These are phyloP conservation scores for Taphrorychus bicolor DNA, from an alignment of 2,888 invertebrate species.

Conservation along the genomic window DNA sequence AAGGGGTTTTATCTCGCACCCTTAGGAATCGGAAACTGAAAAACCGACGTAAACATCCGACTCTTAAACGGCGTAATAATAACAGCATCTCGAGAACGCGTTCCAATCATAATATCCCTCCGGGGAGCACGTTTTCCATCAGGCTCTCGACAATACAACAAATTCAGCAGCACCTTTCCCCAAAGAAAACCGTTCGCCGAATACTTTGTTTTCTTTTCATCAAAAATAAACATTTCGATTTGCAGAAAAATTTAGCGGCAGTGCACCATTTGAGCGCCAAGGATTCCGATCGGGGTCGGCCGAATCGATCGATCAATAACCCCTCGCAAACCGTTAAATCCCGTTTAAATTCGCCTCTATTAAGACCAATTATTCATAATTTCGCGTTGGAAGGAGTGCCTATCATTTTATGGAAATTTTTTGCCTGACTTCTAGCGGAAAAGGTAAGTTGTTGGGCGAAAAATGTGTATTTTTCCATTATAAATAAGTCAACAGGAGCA, in stretches of 20 bases:
- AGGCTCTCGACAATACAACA: slow-evolving; percentile 6
- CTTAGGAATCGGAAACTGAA: not conserved
- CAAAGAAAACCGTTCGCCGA: slow-evolving; percentile 10
- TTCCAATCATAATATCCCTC: slow-evolving; percentile 5
- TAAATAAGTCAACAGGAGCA: too few species aligned
- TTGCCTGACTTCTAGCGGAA: too few species aligned
- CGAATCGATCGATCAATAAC: slow-evolving; percentile 27
- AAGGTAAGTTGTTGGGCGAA: too few species aligned
- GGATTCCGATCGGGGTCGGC: slow-evolving; percentile 20
- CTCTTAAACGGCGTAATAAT: slow-evolving; percentile 1
- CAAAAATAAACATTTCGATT: slow-evolving; percentile 35
- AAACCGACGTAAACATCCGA: not conserved
- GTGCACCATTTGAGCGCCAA: slow-evolving; percentile 32
- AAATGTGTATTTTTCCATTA: too few species aligned
- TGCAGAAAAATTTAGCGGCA: slow-evolving; percentile 27
- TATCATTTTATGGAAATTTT: too few species aligned
- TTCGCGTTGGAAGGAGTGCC: too few species aligned
- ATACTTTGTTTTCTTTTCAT: slow-evolving; percentile 25
- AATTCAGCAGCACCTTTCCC: slow-evolving; percentile 11
- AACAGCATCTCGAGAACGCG: not conserved
- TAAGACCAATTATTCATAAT: not conserved
- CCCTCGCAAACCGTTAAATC: slow-evolving; percentile 18
- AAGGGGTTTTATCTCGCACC: not conserved
- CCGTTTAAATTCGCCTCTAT: slow-evolving; percentile 15
- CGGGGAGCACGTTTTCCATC: slow-evolving; percentile 8